Conservation (phyloP, 2,113 vertebrate genomes). For the Etheostoma cragini region DNA sequence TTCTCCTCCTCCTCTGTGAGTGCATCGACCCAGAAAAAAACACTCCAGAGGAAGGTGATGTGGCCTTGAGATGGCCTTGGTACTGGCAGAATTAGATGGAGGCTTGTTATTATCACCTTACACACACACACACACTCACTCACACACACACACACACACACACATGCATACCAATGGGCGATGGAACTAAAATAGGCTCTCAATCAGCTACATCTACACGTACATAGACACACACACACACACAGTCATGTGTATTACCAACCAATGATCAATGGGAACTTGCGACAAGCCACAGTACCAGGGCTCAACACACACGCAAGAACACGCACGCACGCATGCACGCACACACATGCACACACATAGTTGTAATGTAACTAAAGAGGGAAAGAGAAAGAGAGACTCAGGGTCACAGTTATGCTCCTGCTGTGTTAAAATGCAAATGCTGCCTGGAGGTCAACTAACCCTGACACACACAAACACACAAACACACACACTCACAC, state of each 20-base stretch:
- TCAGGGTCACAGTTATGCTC: conserved; percentile 50
- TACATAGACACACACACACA: conserved; percentile 8
- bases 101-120: conserved; percentile 60
- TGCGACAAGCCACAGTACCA: conserved; percentile 21
- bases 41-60: conserved; percentile 56
- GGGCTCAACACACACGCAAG: not conserved
- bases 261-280: conserved; percentile 64
- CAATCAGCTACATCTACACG: conserved; percentile 22
- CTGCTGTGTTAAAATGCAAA: conserved; percentile 59
- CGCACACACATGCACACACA: not conserved
- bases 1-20: conserved; percentile 6
- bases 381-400: conserved; percentile 23
- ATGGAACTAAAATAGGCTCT: conserved; percentile 26
- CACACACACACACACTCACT: conserved; percentile 24
- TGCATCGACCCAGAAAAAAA: conserved; percentile 66
- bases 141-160: conserved; percentile 15
- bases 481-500: conserved; percentile 29
- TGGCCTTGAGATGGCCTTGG: conserved; percentile 75
- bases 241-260: conserved; percentile 38
- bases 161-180: conserved; percentile 49
- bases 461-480: conserved; percentile 35
- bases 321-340: not conserved
- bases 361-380: conserved; percentile 13
- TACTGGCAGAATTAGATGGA: conserved; percentile 52
- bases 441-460: conserved; percentile 49